phyloP scores from a whole-genome alignment of 1,140 invertebrate genomes.

The Penaeus japonicus region DNA sequence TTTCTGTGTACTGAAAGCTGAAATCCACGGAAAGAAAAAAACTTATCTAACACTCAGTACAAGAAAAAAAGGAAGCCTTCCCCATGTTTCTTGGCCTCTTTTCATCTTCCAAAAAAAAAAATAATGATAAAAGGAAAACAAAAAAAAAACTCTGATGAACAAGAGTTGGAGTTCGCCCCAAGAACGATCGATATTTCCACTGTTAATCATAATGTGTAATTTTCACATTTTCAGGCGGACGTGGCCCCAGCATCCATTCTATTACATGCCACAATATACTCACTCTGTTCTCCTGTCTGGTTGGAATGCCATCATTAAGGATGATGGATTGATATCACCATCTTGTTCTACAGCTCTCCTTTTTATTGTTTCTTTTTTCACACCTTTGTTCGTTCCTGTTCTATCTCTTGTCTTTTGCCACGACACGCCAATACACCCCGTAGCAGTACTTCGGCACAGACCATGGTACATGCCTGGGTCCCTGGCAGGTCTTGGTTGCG shows the following conservation, averaged over 20 bases:
- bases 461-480: no score
- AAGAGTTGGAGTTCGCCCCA: slow-evolving; percentile 8
- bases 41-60: not conserved
- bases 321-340: slow-evolving; percentile 16
- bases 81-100: not conserved
- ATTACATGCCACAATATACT: slow-evolving; percentile 2
- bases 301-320: slow-evolving; percentile 17
- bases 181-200: not conserved
- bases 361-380: not conserved
- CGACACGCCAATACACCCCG: slow-evolving; percentile 3
- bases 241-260: slow-evolving; percentile 18
- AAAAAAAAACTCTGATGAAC: slow-evolving; percentile 1
- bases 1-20: slow-evolving; percentile 19
- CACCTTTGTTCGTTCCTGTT: not conserved
- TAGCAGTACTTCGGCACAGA: not conserved
- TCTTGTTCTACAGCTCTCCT: not conserved
- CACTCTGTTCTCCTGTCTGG: slow-evolving; percentile 1
- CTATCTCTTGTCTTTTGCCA: slow-evolving; percentile 3
- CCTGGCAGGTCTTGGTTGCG: no score
- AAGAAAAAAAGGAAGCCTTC: not conserved
- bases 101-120: not conserved
- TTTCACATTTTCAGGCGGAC: slow-evolving; percentile 44
- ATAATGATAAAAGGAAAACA: not conserved
- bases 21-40: not conserved
- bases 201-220: not conserved